Evolutionary conservation across 2,113 vertebrate genomes (phyloP).

Genomic region (Atlantisia rogersi): DNA sequence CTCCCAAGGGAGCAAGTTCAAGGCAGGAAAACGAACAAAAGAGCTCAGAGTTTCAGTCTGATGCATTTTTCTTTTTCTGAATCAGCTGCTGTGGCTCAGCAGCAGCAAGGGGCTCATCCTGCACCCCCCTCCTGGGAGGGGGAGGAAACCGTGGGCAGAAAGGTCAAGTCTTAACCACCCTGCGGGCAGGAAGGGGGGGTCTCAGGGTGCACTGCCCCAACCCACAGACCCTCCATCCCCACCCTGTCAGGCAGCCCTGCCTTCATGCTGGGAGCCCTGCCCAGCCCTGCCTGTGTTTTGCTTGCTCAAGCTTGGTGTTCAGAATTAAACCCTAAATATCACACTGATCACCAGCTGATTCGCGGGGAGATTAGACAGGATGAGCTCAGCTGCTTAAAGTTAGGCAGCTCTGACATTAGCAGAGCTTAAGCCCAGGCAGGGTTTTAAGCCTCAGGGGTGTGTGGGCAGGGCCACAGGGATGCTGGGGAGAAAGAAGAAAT

Average conservation of each 20-base stretch:
- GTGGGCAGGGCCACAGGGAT: neutral
- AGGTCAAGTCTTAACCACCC: rapidly evolving
- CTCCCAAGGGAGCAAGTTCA: neutral
- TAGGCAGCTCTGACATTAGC: constrained; percentile 5
- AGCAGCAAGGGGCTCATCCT: too few species aligned
- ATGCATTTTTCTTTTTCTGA: neutral
- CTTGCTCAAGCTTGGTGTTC: neutral
- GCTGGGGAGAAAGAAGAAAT: neutral
- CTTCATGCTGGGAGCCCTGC: neutral
- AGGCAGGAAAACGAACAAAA: neutral
- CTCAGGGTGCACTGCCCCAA: rapidly evolving
- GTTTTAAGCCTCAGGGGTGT: neutral
- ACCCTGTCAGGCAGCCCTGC: neutral
- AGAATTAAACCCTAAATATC: neutral
- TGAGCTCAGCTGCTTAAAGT: constrained; percentile 55
- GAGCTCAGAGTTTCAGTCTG: neutral
- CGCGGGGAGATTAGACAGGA: neutral
- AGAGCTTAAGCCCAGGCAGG: constrained; percentile 23
- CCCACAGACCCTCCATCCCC: rapidly evolving
- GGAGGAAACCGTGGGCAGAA: neutral
- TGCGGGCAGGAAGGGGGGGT: too few species aligned
- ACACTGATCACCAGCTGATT: neutral
- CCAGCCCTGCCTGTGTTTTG: neutral
- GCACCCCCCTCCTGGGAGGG: neutral
- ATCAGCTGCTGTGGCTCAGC: too few species aligned